Evolutionary conservation across 2,797 vertebrate species (phyloP).

Genomic region (Myotis findleyi): DNA sequence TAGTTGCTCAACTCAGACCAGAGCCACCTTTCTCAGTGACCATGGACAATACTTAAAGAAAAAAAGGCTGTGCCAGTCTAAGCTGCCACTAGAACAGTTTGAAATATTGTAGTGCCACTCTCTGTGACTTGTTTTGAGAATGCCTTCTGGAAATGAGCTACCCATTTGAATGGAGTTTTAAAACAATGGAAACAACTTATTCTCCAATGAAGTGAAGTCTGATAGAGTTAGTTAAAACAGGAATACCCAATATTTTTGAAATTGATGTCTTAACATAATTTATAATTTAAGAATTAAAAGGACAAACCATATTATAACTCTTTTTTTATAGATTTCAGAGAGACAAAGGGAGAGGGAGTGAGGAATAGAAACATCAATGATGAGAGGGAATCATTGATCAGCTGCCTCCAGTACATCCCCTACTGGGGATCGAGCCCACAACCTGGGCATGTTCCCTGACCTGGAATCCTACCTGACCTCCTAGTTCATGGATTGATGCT

Average conservation of each 20-base stretch:
- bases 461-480: too few species aligned
- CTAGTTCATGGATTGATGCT: too few species aligned
- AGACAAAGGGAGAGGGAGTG: too few species aligned
- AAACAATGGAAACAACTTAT: background rate
- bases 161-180: background rate
- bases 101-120: background rate
- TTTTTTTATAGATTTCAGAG: too few species aligned
- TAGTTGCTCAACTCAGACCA: background rate
- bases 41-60: background rate
- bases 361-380: too few species aligned
- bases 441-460: too few species aligned
- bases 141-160: slow-evolving; percentile 62
- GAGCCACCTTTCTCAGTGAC: slow-evolving; percentile 46
- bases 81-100: slow-evolving; percentile 33
- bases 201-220: background rate
- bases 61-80: background rate
- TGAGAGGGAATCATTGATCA: too few species aligned
- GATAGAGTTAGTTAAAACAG: slow-evolving; percentile 13
- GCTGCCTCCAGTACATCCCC: too few species aligned
- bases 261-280: background rate
- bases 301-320: background rate
- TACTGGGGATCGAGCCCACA: too few species aligned
- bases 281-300: slow-evolving; percentile 54
- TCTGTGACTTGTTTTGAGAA: slow-evolving; percentile 33
- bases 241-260: slow-evolving; percentile 5